Evolutionary conservation across 92 coral and sea anemone genomes (phyloP).

Genomic region (Epizoanthus stellaris): DNA sequence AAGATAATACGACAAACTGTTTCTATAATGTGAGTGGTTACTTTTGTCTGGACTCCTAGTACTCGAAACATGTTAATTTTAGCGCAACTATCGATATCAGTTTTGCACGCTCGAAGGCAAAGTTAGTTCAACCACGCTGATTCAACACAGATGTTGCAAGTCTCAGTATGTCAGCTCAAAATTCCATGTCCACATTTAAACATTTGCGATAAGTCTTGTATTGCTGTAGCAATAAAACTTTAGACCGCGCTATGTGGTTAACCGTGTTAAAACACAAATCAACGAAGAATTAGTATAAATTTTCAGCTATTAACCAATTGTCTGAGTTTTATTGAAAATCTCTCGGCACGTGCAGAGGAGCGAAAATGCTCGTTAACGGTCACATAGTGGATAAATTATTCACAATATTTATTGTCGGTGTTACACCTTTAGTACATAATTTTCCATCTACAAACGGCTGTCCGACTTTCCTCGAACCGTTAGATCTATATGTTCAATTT

Average conservation of each 20-base stretch:
- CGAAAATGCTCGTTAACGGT: conserved; percentile 39
- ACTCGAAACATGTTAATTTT: neutral
- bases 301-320: conserved; percentile 40
- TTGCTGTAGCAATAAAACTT: conserved; percentile 23
- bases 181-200: neutral
- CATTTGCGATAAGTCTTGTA: conserved; percentile 5
- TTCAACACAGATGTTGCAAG: neutral
- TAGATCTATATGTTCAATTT: neutral
- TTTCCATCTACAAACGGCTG: conserved; percentile 1
- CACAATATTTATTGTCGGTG: neutral
- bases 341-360: conserved; percentile 32
- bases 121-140: neutral
- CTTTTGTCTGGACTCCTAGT: conserved; percentile 1
- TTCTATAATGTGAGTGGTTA: neutral
- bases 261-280: conserved; percentile 30
- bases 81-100: neutral
- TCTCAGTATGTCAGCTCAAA: neutral
- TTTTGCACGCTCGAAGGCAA: neutral
- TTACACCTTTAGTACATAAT: neutral
- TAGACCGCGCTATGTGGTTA: conserved; percentile 27
- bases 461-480: neutral
- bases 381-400: conserved; percentile 20
- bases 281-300: conserved; percentile 38
- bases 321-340: conserved; percentile 18
- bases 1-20: conserved; percentile 21